Percentiles rank a stretch among this genome's conserved stretches.
These are phyloP conservation scores for Apomyelois bistriatella DNA, from an alignment of 2,888 invertebrate genomes.

Conservation along the genomic window DNA sequence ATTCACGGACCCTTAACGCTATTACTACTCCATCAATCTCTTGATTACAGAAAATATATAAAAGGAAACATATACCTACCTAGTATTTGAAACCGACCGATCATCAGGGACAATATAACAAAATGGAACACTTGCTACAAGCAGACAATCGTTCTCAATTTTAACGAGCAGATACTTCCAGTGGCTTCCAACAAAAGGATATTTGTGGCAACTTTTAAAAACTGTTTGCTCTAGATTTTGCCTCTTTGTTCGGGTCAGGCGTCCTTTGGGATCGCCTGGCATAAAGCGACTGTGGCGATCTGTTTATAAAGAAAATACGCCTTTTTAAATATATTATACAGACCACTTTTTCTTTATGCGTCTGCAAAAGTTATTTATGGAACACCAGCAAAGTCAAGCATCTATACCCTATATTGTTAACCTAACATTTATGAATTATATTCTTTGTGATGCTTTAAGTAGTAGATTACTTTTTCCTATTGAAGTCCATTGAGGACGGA, in stretches of 20 bases:
- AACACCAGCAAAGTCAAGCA: too few species aligned
- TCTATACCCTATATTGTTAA: too few species aligned
- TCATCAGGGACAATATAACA: too few species aligned
- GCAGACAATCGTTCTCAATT: constrained; percentile 7
- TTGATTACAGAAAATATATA: too few species aligned
- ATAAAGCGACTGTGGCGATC: background rate
- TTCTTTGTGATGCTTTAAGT: too few species aligned
- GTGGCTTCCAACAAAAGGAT: constrained; percentile 4
- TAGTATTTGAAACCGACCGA: too few species aligned
- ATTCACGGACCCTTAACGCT: too few species aligned
- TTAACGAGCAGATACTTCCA: background rate
- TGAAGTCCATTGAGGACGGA: too few species aligned
- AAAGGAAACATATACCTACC: too few species aligned
- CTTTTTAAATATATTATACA: constrained; percentile 4
- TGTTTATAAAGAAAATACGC: constrained; percentile 4
- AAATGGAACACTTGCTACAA: background rate
- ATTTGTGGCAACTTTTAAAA: constrained; percentile 12
- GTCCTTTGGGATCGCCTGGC: constrained; percentile 7
- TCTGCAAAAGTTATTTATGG: background rate
- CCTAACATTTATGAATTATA: too few species aligned
- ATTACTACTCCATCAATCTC: too few species aligned
- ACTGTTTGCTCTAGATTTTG: constrained; percentile 8
- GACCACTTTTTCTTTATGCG: background rate
- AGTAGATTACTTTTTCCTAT: too few species aligned
- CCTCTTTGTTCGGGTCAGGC: constrained; percentile 10